phyloP scores from a whole-genome alignment of 2,113 vertebrate species.

The Brienomyrus brachyistius region DNA sequence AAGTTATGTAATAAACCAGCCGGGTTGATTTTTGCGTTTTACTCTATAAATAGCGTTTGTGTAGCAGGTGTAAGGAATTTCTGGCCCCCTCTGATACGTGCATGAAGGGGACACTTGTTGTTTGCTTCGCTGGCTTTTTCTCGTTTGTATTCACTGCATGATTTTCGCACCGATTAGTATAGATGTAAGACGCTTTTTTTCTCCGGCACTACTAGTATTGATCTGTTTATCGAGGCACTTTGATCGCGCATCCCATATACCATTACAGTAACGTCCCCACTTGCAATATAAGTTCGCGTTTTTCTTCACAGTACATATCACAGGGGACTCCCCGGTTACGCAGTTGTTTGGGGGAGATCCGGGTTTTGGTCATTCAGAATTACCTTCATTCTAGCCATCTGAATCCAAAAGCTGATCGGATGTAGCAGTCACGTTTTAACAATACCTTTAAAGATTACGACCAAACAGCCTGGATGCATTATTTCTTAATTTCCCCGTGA shows the following conservation, averaged over 20 bases:
- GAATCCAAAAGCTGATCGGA: neutral
- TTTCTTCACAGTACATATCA: neutral
- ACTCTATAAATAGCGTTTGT: conserved; percentile 13
- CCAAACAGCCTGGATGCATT: neutral
- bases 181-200: conserved; percentile 18
- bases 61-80: conserved; percentile 11
- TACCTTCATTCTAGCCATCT: neutral
- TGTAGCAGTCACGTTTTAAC: neutral
- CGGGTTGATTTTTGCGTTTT: neutral
- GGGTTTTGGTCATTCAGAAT: neutral
- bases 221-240: conserved; percentile 9
- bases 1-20: neutral
- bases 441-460: neutral
- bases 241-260: neutral
- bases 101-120: conserved; percentile 27
- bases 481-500: neutral
- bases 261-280: conserved; percentile 3
- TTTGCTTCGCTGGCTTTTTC: conserved; percentile 7
- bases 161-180: conserved; percentile 17
- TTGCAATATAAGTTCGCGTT: neutral
- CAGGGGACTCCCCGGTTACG: conserved; percentile 5
- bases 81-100: neutral
- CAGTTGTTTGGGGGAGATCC: neutral
- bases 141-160: conserved; percentile 27
- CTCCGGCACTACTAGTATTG: conserved; percentile 19